These are phyloP conservation scores for Callionymus lyra DNA, from an alignment of 2,113 vertebrate genomes.

Conservation along the genomic window DNA sequence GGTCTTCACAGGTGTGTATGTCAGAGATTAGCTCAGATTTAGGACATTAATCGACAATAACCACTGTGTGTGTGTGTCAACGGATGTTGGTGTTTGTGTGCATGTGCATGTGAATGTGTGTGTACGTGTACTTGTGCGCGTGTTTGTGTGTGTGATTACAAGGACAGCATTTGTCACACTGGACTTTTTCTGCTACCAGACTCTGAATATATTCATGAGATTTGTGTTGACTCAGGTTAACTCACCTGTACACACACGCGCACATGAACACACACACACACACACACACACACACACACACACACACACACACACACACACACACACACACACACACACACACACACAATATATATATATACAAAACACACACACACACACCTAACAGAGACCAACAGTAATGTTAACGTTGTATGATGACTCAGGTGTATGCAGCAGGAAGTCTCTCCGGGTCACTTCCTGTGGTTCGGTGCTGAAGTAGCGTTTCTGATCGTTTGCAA, in stretches of 20 bases:
- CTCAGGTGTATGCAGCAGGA: no score
- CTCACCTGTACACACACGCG: background rate
- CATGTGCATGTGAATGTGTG: no score
- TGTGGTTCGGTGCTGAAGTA: no score
- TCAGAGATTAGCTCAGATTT: slow-evolving; percentile 45
- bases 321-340: background rate
- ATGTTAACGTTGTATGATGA: no score
- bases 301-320: background rate
- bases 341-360: background rate
- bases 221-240: background rate
- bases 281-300: background rate
- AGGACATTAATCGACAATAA: slow-evolving; percentile 79
- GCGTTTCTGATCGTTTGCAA: no score
- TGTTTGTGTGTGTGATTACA: slow-evolving; percentile 36
- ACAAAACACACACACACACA: background rate
- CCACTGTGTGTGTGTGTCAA: slow-evolving; percentile 71
- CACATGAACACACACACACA: background rate
- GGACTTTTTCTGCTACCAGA: no score
- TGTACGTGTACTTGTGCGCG: no score
- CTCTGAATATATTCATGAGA: no score
- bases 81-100: slow-evolving; percentile 56
- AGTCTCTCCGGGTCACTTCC: no score
- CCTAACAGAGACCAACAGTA: no score
- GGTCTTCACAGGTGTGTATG: slow-evolving; percentile 31
- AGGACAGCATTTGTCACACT: no score